These are phyloP conservation scores for Drosophila busckii DNA, from an alignment of 1,140 invertebrate species.

Conservation along the genomic window DNA sequence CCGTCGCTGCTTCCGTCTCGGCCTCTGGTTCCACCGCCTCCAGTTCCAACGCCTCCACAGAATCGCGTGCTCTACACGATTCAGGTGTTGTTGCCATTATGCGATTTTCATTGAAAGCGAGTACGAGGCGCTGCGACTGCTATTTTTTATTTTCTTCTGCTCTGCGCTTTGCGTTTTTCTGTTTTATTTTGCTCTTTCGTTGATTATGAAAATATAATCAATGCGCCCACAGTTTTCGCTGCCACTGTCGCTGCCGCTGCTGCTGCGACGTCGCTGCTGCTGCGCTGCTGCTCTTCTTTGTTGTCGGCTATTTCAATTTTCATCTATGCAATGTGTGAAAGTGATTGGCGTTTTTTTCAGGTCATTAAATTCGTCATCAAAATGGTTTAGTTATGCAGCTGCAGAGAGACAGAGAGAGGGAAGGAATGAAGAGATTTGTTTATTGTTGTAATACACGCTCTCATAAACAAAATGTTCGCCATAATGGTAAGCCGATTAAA, in stretches of 20 bases:
- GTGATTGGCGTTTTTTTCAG: conserved; percentile 60
- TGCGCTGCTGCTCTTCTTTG: conserved; percentile 39
- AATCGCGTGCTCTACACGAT: conserved; percentile 63
- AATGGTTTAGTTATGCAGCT: conserved; percentile 16
- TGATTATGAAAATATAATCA: conserved; percentile 66
- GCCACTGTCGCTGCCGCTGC: conserved; percentile 11
- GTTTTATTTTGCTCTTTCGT: conserved; percentile 16
- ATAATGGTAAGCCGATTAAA: conserved; percentile 18
- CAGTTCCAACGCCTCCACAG: conserved; percentile 42
- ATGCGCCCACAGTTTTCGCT: conserved; percentile 36
- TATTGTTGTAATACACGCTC: too few species aligned
- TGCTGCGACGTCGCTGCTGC: conserved; percentile 3
- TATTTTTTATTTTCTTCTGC: conserved; percentile 13
- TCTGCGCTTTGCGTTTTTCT: conserved; percentile 7
- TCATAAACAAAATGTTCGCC: too few species aligned
- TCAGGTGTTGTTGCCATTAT: conserved; percentile 66
- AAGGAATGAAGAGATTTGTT: neutral
- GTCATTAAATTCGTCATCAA: conserved; percentile 63
- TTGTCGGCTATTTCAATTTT: conserved; percentile 45
- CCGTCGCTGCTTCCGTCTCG: conserved; percentile 10
- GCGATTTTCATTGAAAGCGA: conserved; percentile 61
- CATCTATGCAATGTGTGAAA: conserved; percentile 63
- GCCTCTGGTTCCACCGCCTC: conserved; percentile 14
- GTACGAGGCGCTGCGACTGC: conserved; percentile 12
- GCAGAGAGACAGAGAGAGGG: neutral